phyloP scores from a whole-genome alignment of 2,797 vertebrate species.

The Eleutherodactylus coqui region DNA sequence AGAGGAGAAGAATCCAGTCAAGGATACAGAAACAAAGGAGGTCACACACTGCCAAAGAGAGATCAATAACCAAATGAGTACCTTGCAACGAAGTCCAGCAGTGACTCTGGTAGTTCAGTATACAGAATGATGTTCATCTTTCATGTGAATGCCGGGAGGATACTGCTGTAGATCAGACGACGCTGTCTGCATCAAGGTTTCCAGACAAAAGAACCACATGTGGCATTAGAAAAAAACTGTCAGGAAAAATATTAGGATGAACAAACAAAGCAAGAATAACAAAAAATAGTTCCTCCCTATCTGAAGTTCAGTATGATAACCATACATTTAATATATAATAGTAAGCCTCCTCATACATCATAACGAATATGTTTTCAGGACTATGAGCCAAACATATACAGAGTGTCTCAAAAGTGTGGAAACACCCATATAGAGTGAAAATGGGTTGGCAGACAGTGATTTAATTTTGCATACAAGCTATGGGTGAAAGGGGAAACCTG shows the following conservation, averaged over 20 bases:
- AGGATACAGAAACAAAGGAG: not conserved
- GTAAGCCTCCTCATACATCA: too few relatives aligned
- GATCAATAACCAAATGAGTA: not conserved
- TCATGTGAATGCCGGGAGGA: not conserved
- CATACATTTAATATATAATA: not conserved
- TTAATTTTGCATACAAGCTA: too few relatives aligned
- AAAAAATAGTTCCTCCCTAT: too few relatives aligned
- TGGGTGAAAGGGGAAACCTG: too few relatives aligned
- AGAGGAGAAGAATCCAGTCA: not conserved
- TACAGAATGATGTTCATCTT: not conserved
- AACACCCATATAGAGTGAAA: too few relatives aligned
- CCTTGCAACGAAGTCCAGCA: not conserved
- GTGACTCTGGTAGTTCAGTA: slow-evolving; percentile 50
- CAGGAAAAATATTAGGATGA: too few relatives aligned
- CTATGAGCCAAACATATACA: not conserved
- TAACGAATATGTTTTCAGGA: not conserved
- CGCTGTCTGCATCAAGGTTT: not conserved
- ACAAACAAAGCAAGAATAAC: too few relatives aligned
- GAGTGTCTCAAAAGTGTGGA: too few relatives aligned
- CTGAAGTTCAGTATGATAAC: too few relatives aligned
- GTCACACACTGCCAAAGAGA: not conserved
- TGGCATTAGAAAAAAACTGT: not conserved
- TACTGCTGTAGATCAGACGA: not conserved
- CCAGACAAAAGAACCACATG: not conserved
- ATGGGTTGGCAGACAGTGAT: too few relatives aligned